Evolutionary conservation across 2,888 invertebrate species (phyloP).

Genomic region (Notodonta dromedarius): DNA sequence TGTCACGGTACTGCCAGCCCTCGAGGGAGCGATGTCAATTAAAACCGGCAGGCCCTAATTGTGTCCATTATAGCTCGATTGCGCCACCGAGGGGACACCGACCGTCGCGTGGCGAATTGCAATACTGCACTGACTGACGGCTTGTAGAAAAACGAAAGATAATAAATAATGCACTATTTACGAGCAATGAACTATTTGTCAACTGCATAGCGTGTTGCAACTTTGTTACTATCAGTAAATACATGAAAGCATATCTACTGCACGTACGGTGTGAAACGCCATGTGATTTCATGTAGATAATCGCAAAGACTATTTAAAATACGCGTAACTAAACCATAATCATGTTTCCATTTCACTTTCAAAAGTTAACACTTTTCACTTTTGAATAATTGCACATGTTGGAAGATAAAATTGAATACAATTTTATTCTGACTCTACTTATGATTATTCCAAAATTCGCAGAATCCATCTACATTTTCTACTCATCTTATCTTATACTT

Average conservation of each 20-base stretch:
- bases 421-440: no score
- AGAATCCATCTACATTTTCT: no score
- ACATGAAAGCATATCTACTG: no score
- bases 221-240: no score
- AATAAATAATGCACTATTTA: slow-evolving; percentile 3
- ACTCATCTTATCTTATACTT: background rate
- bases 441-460: no score
- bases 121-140: slow-evolving; percentile 23
- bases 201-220: background rate
- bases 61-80: slow-evolving; percentile 70
- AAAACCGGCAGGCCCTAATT: slow-evolving; percentile 71
- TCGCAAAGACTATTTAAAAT: no score
- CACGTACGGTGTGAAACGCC: no score
- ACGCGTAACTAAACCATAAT: background rate
- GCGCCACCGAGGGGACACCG: slow-evolving; percentile 51
- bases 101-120: slow-evolving; percentile 47
- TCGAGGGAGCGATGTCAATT: slow-evolving; percentile 69
- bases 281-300: no score
- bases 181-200: background rate
- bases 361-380: no score
- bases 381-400: no score
- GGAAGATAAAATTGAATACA: no score
- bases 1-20: slow-evolving; percentile 35
- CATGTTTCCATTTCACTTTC: background rate
- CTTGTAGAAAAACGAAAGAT: slow-evolving; percentile 6